Percentiles rank a stretch among this genome's conserved stretches.
Evolutionary conservation across 1,140 invertebrate species (phyloP).

Genomic region (Drosophila nebulosa): DNA sequence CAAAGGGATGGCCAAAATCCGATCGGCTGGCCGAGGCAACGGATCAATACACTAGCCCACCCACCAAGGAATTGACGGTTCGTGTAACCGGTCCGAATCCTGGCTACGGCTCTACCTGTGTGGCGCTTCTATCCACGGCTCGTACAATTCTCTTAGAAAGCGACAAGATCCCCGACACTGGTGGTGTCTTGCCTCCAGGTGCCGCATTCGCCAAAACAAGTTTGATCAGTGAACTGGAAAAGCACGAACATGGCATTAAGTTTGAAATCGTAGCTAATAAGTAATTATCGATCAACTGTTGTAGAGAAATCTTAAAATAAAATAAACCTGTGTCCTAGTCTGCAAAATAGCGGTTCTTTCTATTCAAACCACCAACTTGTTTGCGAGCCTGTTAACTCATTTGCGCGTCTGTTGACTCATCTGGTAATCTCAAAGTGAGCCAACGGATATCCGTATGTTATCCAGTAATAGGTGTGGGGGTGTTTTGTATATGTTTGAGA

Average conservation of each 20-base stretch:
- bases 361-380: too few species aligned
- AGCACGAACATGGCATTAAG: conserved; percentile 77
- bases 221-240: conserved; percentile 74
- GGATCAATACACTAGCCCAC: conserved; percentile 84
- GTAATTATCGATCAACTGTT: conserved; percentile 5
- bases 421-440: too few species aligned
- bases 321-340: background rate
- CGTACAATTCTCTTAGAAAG: conserved; percentile 89
- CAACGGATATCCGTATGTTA: too few species aligned
- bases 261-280: conserved; percentile 77
- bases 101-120: conserved; percentile 91
- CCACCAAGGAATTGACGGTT: conserved; percentile 86
- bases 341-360: too few species aligned
- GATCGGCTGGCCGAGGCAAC: conserved; percentile 84
- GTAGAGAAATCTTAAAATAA: too few species aligned
- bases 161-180: conserved; percentile 86
- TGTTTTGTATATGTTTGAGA: too few species aligned
- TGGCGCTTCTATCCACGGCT: conserved; percentile 87
- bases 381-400: too few species aligned
- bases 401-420: too few species aligned
- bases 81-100: conserved; percentile 86
- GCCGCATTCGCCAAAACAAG: conserved; percentile 75
- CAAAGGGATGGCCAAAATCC: conserved; percentile 89
- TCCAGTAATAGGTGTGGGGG: too few species aligned
- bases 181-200: conserved; percentile 82